Base-by-base conservation (phyloP, 92 coral and sea anemone species). In the Epizoanthus fatuus region DNA sequence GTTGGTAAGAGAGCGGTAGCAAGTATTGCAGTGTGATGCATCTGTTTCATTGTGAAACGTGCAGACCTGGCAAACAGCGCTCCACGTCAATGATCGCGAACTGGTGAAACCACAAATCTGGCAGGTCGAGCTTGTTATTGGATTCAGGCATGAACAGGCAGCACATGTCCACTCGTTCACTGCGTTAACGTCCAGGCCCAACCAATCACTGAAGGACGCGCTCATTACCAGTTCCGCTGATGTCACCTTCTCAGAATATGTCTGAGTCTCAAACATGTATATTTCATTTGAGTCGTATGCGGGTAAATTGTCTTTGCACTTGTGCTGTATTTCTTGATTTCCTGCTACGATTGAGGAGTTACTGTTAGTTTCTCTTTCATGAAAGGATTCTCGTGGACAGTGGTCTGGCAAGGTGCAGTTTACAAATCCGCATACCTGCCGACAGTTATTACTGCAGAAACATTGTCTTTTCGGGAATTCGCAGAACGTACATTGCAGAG, bases 91-190 rank as follows among this genome's bases (percentile, higher is more conserved):
- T 25, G 75, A 69, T 16, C 75, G 14, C 1, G 75, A 69, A 32
- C 47, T 42, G 3, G 54, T 44, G 75, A 69, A 69, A 13, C 75
- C 75, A 69, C 75, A 69, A 39, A 69, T 69, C 56, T 69, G 75
- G 22, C 75, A 69, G 37, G 38, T 69, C 37, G 44, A 56, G 56
- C 22, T 44, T 17, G 75, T 42, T 44, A n/a, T 69, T 25, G 75
- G 16, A n/a, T 69, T 69, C 53, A 69, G 39, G 56, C 75, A 69
- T 22, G 56, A 69, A 13, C 75, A 69, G 3, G 75, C 75, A 16
- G 75, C 75, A 13, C 75, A 69, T 69, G 75, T 69, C 75, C 75
- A 69, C 75, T 69, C 75, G 56, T 69, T 69, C 56, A 69, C 75
- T 69, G 56, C 5, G n/a, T 69, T 44, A 9, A 20, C 75, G 20